Percentiles rank a stretch among this genome's conserved stretches.
phyloP scores from a whole-genome alignment of 2,797 vertebrate species.

The Alcedo quadribrachys region DNA sequence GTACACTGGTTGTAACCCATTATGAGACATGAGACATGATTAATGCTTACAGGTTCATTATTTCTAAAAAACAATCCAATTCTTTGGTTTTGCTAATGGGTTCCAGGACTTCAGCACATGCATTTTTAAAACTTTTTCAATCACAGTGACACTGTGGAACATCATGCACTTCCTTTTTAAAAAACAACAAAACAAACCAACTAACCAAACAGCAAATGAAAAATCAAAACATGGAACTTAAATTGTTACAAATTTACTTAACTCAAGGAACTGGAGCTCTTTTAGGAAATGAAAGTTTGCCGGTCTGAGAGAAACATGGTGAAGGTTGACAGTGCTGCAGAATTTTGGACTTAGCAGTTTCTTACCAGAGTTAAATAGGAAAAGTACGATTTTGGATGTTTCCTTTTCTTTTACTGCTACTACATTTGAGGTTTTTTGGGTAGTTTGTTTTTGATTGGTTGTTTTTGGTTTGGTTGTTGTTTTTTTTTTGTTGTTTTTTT shows the following conservation, averaged over 20 bases:
- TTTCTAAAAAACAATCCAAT: neutral
- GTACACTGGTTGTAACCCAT: neutral
- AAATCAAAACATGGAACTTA: neutral
- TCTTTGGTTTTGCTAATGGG: neutral
- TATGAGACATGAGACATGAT: neutral
- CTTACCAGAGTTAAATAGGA: neutral
- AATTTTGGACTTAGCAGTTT: neutral
- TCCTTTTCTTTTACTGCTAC: neutral
- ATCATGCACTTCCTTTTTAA: neutral
- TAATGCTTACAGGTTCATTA: neutral
- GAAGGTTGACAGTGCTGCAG: neutral
- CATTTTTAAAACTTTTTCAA: neutral
- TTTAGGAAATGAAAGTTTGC: neutral
- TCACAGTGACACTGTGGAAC: neutral
- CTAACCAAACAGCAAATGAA: neutral
- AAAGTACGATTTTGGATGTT: neutral
- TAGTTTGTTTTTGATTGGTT: neutral
- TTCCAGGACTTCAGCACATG: neutral
- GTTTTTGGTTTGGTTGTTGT: neutral
- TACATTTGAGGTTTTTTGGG: neutral
- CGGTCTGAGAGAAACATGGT: neutral
- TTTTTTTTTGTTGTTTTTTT: neutral
- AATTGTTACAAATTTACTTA: neutral
- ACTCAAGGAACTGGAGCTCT: neutral
- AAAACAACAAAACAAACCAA: too few species aligned